Base-by-base conservation (phyloP, 2,113 vertebrate species). In the Aythya baeri region DNA sequence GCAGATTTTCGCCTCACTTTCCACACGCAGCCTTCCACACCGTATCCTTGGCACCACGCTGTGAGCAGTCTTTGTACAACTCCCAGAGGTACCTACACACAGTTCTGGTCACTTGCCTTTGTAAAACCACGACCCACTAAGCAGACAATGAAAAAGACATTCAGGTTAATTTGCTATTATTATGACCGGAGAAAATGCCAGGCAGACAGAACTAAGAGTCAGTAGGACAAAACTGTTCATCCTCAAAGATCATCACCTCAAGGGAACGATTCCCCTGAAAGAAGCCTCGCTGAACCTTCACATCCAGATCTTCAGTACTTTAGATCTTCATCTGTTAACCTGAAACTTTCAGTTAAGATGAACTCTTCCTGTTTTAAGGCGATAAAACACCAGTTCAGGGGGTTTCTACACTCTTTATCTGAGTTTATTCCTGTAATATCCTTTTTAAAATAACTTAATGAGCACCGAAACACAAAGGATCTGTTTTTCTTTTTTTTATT, bases 401-500 rank as follows among this genome's bases (percentile, higher is more conserved):
- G 67, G 44, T 52, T 13, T 57, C 50, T 6, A 2, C 22, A 8
- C 6, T 43, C 59, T 46, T 49, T 46, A 57, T 15, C 43, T 11
- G 18, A 50, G 20, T 25, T 66, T 65, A 67, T 80, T 89, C 46
- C 67, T 41, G 72, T 34, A 57, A 78, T 5, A 72, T 5, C 7
- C 22, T 34, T 38, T 76, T 77, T 73, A 29, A 6, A 76, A 38
- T 38, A 16, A 8, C 55, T 11, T 65, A 82, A 50, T 17, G 11
- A 89, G 41, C 77, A 93, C 34, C 61, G 59, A 93, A 92, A 80
- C 46, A 86, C 52, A 93, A 92, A 95, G 9, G 94, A 93, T 83
- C 78, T 88, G 86, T 94, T 96, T 96, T 96, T 98, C 91, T 91
- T 98, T 94, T 94, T 94, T 84, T 92, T 63, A 26, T 91, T 86